Evolutionary conservation across 2,888 invertebrate species (phyloP).

Genomic region (Sturmia bella): DNA sequence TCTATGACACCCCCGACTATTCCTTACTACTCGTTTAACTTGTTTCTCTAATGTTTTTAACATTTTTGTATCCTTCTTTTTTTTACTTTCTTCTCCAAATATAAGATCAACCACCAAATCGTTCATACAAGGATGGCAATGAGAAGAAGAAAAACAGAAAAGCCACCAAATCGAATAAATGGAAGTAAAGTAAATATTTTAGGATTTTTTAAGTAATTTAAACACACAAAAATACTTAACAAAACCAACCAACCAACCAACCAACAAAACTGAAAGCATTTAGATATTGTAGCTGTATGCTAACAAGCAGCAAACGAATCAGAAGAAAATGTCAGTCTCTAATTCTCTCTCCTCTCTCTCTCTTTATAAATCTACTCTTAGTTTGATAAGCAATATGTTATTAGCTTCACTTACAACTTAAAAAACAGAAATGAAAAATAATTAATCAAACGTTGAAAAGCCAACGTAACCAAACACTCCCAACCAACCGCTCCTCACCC

Average conservation of each 20-base stretch:
- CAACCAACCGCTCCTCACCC: neutral
- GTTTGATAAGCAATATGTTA: slow-evolving; percentile 68
- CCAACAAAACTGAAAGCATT: slow-evolving; percentile 65
- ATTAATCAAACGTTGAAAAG: slow-evolving; percentile 34
- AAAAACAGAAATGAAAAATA: slow-evolving; percentile 34
- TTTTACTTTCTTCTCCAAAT: slow-evolving; percentile 35
- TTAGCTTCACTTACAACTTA: slow-evolving; percentile 63
- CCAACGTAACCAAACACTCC: slow-evolving; percentile 25
- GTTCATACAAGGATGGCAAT: slow-evolving; percentile 59
- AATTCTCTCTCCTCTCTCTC: slow-evolving; percentile 22
- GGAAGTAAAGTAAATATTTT: slow-evolving; percentile 61
- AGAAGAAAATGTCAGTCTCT: slow-evolving; percentile 46
- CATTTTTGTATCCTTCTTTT: neutral
- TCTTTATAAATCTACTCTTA: slow-evolving; percentile 52
- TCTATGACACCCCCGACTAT: no score
- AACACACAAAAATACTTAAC: slow-evolving; percentile 39
- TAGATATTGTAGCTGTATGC: slow-evolving; percentile 60
- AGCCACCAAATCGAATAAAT: slow-evolving; percentile 66
- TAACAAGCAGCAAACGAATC: slow-evolving; percentile 27
- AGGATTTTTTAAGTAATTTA: slow-evolving; percentile 21
- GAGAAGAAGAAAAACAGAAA: slow-evolving; percentile 65
- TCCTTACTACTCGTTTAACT: no score
- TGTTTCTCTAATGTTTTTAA: no score
- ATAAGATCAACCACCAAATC: slow-evolving; percentile 65
- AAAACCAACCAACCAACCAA: slow-evolving; percentile 60